phyloP scores from a whole-genome alignment of 2,113 vertebrate genomes.

The Parotia lawesii region DNA sequence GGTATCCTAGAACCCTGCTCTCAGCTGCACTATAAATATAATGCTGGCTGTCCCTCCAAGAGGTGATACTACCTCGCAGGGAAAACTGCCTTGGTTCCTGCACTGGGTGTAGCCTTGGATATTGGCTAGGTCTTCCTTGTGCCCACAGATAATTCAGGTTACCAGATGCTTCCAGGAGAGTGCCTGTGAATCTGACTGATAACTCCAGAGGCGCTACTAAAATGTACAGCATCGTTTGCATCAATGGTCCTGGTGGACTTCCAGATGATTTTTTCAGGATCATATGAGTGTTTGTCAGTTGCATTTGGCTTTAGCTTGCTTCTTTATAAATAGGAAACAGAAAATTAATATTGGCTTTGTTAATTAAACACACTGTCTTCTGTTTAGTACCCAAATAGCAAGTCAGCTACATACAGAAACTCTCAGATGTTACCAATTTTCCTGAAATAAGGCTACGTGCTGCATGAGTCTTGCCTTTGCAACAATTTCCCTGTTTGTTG shows the following conservation, averaged over 20 bases:
- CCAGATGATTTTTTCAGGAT: not conserved
- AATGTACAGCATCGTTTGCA: not conserved
- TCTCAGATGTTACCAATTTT: not conserved
- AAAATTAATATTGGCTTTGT: not conserved
- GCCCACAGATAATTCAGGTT: not conserved
- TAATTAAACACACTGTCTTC: not conserved
- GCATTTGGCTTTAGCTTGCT: not conserved
- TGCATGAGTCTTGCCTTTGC: not conserved
- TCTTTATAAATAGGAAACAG: not conserved
- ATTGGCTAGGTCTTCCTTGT: not conserved
- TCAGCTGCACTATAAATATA: not conserved
- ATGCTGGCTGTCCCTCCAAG: not conserved
- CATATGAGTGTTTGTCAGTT: not conserved
- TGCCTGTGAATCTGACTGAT: fast-evolving
- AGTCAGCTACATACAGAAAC: not conserved
- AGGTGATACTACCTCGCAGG: not conserved
- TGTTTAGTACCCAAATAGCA: not conserved
- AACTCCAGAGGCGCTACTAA: not conserved
- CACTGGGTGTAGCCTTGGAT: not conserved
- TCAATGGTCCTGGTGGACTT: not conserved
- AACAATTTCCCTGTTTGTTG: slow-evolving; percentile 7
- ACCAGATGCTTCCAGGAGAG: not conserved
- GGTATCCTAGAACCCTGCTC: not conserved
- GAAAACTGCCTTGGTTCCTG: not conserved
- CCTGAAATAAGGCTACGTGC: not conserved